Evolutionary conservation across 2,113 vertebrate genomes (phyloP).

Genomic region (Ptilorrhoa leucosticta): DNA sequence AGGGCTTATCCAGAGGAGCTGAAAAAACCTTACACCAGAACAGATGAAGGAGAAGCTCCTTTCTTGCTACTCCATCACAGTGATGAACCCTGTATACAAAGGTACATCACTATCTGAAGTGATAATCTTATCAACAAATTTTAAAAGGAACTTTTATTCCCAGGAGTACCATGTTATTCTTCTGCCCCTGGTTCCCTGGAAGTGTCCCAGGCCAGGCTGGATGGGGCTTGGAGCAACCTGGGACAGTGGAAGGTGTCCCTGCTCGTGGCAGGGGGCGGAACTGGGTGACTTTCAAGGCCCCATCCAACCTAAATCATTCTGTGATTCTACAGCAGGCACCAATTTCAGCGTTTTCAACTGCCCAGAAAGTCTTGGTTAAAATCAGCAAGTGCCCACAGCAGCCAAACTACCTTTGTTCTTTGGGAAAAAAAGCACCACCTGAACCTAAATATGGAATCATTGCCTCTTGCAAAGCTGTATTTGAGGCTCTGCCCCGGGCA

Average conservation of each 20-base stretch:
- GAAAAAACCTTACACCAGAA: neutral
- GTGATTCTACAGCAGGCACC: neutral
- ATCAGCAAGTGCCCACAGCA: rapidly evolving
- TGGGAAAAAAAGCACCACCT: neutral
- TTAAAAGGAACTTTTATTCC: neutral
- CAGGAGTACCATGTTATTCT: neutral
- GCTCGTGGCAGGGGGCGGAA: too few species aligned
- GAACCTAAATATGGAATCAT: rapidly evolving
- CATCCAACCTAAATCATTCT: neutral
- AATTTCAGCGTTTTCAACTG: neutral
- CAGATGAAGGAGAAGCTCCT: rapidly evolving
- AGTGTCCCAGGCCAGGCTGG: rapidly evolving
- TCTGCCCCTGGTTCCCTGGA: neutral
- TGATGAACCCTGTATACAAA: neutral
- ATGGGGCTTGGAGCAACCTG: rapidly evolving
- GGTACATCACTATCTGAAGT: too few species aligned
- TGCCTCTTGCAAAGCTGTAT: rapidly evolving
- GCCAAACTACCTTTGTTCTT: rapidly evolving
- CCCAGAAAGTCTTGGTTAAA: neutral
- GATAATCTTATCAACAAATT: neutral
- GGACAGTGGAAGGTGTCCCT: neutral
- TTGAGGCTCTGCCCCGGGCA: rapidly evolving
- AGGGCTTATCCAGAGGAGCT: neutral
- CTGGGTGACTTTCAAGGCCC: neutral
- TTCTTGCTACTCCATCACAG: neutral